A percentile compares a stretch with the other conserved stretches of the same genome.
Conservation (phyloP, 2,888 invertebrate species). For the Zhuqinia jingwanae region DNA sequence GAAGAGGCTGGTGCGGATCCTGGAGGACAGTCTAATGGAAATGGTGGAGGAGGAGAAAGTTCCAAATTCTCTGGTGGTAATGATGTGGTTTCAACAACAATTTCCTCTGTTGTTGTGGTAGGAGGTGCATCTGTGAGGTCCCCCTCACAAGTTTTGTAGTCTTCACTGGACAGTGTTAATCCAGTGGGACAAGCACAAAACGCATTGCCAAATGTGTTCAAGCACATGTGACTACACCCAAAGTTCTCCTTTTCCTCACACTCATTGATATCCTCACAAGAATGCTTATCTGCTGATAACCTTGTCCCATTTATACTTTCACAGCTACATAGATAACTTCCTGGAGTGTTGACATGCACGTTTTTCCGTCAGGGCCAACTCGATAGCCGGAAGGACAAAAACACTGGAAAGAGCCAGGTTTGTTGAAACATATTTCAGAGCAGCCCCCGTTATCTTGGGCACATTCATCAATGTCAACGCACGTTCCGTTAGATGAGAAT, state of each 20-base stretch:
- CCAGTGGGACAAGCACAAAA: slow-evolving; percentile 83
- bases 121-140: slow-evolving; percentile 61
- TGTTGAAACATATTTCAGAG: slow-evolving; percentile 85
- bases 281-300: slow-evolving; percentile 82
- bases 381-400: slow-evolving; percentile 82
- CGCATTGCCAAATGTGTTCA: slow-evolving; percentile 82
- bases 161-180: slow-evolving; percentile 80
- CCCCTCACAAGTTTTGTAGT: slow-evolving; percentile 80
- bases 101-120: too few relatives aligned
- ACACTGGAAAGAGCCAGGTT: slow-evolving; percentile 83
- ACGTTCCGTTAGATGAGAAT: slow-evolving; percentile 72
- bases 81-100: too few relatives aligned
- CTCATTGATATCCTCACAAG: slow-evolving; percentile 83
- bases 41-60: neutral
- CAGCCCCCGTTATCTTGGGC: slow-evolving; percentile 84
- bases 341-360: slow-evolving; percentile 83
- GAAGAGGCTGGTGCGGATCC: slow-evolving; percentile 80
- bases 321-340: slow-evolving; percentile 84
- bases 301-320: slow-evolving; percentile 84
- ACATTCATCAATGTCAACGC: slow-evolving; percentile 83
- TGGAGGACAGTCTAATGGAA: slow-evolving; percentile 80
- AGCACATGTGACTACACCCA: slow-evolving; percentile 82
- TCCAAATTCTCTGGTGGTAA: slow-evolving; percentile 67
- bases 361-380: slow-evolving; percentile 80
- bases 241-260: slow-evolving; percentile 81